Evolutionary conservation across 2,113 vertebrate genomes (phyloP).

Genomic region (Paramisgurnus dabryanus): DNA sequence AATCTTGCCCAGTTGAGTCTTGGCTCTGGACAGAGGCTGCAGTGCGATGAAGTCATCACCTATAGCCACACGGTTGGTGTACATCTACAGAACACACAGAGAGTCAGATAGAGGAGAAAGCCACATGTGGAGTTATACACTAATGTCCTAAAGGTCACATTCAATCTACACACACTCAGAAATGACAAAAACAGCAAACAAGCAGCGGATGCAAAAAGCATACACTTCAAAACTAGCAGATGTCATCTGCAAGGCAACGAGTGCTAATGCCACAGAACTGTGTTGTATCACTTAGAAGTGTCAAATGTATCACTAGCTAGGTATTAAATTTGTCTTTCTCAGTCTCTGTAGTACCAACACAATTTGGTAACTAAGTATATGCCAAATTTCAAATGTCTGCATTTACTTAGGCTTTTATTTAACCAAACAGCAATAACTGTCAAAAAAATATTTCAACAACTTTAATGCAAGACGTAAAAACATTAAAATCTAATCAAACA

Average conservation of each 20-base stretch:
- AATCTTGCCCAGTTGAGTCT: slow-evolving; percentile 99
- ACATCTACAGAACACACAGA: slow-evolving; percentile 87
- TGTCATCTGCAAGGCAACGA: neutral
- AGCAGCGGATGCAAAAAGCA: slow-evolving; percentile 22
- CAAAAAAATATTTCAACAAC: no score
- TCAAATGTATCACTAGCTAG: no score
- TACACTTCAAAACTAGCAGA: neutral
- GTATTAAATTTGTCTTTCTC: neutral
- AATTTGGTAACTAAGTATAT: neutral
- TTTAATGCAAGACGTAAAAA: no score
- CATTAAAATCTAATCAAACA: no score
- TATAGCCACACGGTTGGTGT: slow-evolving; percentile 95
- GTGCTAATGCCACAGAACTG: slow-evolving; percentile 8
- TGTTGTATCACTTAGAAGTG: neutral
- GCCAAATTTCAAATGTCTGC: no score
- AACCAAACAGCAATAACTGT: no score
- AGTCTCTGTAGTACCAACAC: neutral
- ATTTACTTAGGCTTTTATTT: no score
- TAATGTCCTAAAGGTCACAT: neutral
- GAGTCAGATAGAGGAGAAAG: slow-evolving; percentile 70
- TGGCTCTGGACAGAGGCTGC: slow-evolving; percentile 98
- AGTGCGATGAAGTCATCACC: slow-evolving; percentile 99
- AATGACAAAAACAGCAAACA: slow-evolving; percentile 23
- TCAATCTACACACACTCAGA: slow-evolving; percentile 3
- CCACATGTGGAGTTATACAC: slow-evolving; percentile 40